Evolutionary conservation across 2,888 invertebrate genomes (phyloP), one percentile per base, ranked within the genome.

Genomic region (Acanthosepion esculentum): DNA sequence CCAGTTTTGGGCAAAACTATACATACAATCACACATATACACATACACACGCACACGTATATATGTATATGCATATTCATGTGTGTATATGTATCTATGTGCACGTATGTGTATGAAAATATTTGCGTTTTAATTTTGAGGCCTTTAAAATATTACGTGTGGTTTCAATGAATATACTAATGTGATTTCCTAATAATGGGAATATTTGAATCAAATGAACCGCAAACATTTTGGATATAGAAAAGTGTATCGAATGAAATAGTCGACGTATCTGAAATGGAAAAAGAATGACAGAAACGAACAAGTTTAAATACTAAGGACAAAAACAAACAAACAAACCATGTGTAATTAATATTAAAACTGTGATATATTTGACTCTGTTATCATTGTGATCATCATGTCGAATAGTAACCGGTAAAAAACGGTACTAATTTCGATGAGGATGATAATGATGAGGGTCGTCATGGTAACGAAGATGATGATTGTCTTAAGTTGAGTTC

Each of bases 71-170:
- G 78, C 78, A 78, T 78, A n/a, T 78, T 78, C 33, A 78, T n/a
- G 78, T 78, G 78, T 93, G 48, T 93, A 48, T 48, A 93, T 93
- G 48, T 93, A 93, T 93, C 4, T 50, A 93, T 93, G 53, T 93
- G n/a, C n/a, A 50, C 50, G 53, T 93, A 93, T 93, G n/a, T 93
- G 41, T 93, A 50, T 93, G 41, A 15, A 50, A 18, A 6, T 50
- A 5, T n/a, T 78, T 78, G n/a, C n/a, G n/a, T 78, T 78, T n/a
- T 78, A 78, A 78, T n/a, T 78, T 78, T 78, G 78, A 78, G 5
- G 78, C 78, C 78, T 78, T 78, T n/a, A 78, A 78, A 59, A n/a
- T 78, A 18, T 29, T 78, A 78, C 78, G 78, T 78, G n/a, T 78
- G 78, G n/a, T n/a, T 78, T 33, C n/a, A 78, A 12, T 78, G 33